A percentile compares a stretch with the other conserved stretches of the same genome.
Evolutionary conservation across 2,888 invertebrate species (phyloP).

Genomic region (Volucella bombylans): DNA sequence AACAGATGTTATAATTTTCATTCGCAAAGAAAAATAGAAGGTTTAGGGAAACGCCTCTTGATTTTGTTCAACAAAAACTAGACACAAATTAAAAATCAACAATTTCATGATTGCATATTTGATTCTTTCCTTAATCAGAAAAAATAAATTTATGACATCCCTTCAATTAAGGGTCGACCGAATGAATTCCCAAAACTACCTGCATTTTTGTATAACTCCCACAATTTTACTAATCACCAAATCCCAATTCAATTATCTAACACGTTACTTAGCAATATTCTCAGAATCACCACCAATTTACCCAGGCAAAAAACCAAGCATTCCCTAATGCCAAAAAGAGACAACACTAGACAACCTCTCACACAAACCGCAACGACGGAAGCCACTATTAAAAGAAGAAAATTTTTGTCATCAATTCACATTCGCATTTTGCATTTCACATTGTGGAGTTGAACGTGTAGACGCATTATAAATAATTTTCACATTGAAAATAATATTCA

Average conservation of each 20-base stretch:
- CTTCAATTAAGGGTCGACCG: no score
- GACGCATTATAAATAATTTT: constrained; percentile 27
- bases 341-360: neutral
- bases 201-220: no score
- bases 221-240: no score
- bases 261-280: neutral
- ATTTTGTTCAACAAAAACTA: no score
- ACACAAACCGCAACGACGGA: constrained; percentile 44
- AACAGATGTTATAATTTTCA: no score
- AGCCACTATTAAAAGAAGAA: constrained; percentile 52
- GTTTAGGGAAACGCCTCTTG: no score
- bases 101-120: no score
- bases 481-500: constrained; percentile 37
- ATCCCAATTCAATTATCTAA: constrained; percentile 1
- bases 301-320: constrained; percentile 13
- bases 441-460: neutral
- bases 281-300: constrained; percentile 15
- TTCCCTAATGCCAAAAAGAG: constrained; percentile 6
- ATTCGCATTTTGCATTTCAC: constrained; percentile 25
- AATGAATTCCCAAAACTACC: no score
- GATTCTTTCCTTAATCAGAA: no score
- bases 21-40: no score
- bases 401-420: constrained; percentile 48
- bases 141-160: no score
- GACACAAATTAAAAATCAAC: no score